These are phyloP conservation scores for Tympanuchus pallidicinctus DNA, from an alignment of 2,113 vertebrate species.

Conservation along the genomic window DNA sequence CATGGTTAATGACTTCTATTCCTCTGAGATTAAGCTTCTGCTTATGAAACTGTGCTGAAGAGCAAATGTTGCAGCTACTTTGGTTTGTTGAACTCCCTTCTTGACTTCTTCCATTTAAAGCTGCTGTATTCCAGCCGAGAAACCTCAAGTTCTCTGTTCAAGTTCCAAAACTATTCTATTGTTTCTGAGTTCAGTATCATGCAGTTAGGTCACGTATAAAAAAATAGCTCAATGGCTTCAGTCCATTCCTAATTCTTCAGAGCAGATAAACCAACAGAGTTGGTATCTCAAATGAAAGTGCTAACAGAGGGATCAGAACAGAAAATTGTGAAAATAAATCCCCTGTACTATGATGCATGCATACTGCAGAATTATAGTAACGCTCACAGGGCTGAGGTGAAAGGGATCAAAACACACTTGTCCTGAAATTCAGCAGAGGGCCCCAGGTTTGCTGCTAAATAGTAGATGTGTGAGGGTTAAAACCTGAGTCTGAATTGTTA, in stretches of 20 bases:
- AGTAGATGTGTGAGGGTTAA: neutral
- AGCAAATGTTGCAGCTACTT: conserved; percentile 57
- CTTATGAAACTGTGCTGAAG: conserved; percentile 40
- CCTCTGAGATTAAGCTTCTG: conserved; percentile 60
- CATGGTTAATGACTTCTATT: conserved; percentile 56
- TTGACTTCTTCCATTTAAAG: conserved; percentile 19
- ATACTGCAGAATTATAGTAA: neutral
- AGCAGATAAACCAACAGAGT: neutral
- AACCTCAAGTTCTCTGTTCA: neutral
- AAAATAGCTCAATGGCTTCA: neutral
- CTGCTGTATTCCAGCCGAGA: neutral
- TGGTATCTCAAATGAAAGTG: neutral
- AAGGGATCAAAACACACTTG: neutral
- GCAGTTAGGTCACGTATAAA: neutral
- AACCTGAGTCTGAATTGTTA: neutral
- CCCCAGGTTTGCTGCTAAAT: neutral
- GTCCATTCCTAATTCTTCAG: neutral
- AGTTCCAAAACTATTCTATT: neutral
- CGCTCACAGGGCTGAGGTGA: neutral
- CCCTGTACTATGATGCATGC: neutral
- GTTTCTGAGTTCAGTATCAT: conserved; percentile 18
- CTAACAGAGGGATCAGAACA: neutral
- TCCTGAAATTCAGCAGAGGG: neutral
- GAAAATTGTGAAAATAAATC: neutral
- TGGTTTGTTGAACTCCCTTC: conserved; percentile 42